Conservation (phyloP, 1,140 invertebrate species). For the Pemphigus obesinymphae region DNA sequence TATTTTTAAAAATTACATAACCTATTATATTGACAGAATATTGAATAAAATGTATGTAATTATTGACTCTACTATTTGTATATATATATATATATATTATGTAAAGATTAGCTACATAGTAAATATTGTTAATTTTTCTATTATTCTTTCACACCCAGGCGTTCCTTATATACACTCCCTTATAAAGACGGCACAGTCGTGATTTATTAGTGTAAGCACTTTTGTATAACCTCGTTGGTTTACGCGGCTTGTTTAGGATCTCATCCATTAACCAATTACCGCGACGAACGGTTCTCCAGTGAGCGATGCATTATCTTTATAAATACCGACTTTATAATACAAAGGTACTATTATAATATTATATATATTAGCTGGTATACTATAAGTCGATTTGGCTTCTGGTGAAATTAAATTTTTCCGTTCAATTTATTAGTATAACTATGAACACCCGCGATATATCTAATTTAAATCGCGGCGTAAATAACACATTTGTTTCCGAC, state of each 20-base stretch:
- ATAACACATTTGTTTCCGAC: no score
- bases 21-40: no score
- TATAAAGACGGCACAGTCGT: not conserved
- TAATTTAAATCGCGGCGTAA: no score
- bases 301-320: slow-evolving; percentile 34
- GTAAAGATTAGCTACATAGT: not conserved
- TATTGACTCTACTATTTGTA: no score
- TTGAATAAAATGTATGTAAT: no score
- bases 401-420: not conserved
- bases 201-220: not conserved
- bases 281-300: not conserved
- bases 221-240: slow-evolving; percentile 17
- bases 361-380: no score
- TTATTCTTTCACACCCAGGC: not conserved
- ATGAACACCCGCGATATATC: no score
- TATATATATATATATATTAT: no score
- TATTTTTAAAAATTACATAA: no score
- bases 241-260: slow-evolving; percentile 23
- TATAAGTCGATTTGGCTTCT: not conserved
- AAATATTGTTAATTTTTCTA: not conserved
- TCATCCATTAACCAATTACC: slow-evolving; percentile 37
- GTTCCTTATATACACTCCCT: not conserved
- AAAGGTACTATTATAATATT: no score
- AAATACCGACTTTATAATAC: not conserved
- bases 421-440: no score